Evolutionary conservation across 2,797 vertebrate genomes (phyloP), one percentile per base, ranked within the genome.

Genomic region (Sylvilagus floridanus): DNA sequence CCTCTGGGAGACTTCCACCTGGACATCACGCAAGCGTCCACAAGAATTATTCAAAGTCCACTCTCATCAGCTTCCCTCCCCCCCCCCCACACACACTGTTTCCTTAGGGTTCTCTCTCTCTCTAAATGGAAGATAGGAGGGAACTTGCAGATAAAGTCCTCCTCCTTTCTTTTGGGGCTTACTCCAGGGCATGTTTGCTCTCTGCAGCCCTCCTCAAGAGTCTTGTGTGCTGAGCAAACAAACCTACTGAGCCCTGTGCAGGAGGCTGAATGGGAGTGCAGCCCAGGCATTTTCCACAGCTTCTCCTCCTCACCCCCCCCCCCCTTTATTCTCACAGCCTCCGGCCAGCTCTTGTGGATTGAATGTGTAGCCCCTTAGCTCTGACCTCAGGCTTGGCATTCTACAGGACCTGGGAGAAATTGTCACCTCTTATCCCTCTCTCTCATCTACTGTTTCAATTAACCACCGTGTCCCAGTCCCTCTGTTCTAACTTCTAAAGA

Each of bases 171-270:
- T 26, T n/a, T 73, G 63, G 73, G 65, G 50, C 7, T 92, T 84
- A 30, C 69, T 90, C 78, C 73, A 32, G 57, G 26, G 28, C 52
- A 2, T 79, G 19, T 93, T 96, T 95, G 81, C 54, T 88, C 30
- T 95, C 84, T 54, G 76, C n/a, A 54, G 63, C 42, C 69, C 72
- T 54, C 82, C 6, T 37, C 77, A 35, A 52, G 35, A 21, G 54
- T 6, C 73, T 32, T 65, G 7, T 30, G n/a, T 69, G n/a, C 47
- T 47, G 22, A 60, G 77, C 57, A 72, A 28, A 76, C 50, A 32
- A 5, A 26, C 6, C 37, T n/a, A 26, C 37, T 24, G n/a, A 63
- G 50, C 0, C 26, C 26, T 47, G 12, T 17, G 13, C 24, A 12
- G 77, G 47, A 76, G 24, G 28, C 32, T 37, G 13, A 7, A 13